phyloP scores from a whole-genome alignment of 2,888 invertebrate genomes.

The Apamea epomidion region DNA sequence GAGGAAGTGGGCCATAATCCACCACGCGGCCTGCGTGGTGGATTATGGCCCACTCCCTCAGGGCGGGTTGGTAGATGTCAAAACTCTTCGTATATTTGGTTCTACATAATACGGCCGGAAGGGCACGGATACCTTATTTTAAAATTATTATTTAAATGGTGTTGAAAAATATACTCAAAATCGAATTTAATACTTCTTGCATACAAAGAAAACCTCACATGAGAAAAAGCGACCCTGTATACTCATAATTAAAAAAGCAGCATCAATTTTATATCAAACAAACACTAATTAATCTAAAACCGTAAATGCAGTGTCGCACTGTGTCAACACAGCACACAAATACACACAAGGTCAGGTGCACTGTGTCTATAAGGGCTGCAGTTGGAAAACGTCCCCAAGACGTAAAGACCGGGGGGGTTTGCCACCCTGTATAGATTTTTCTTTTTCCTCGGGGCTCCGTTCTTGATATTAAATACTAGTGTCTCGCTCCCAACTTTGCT shows the following conservation, averaged over 20 bases:
- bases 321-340: slow-evolving; percentile 41
- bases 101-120: no score
- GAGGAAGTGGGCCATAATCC: no score
- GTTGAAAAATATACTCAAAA: neutral
- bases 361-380: slow-evolving; percentile 45
- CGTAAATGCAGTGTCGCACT: slow-evolving; percentile 8
- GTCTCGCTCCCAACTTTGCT: slow-evolving; percentile 65
- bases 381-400: slow-evolving; percentile 63
- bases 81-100: no score
- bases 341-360: slow-evolving; percentile 47
- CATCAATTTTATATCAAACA: slow-evolving; percentile 33
- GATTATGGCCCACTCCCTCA: no score
- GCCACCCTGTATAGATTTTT: slow-evolving; percentile 80
- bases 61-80: no score
- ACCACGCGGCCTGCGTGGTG: no score
- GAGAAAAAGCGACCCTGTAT: neutral
- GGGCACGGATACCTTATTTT: neutral
- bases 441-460: slow-evolving; percentile 78
- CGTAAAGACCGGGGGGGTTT: slow-evolving; percentile 31
- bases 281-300: slow-evolving; percentile 40
- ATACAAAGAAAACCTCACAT: neutral
- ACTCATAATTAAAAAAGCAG: slow-evolving; percentile 27
- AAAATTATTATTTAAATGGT: neutral
- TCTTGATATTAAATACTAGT: slow-evolving; percentile 83
- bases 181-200: neutral